Percentiles rank a stretch among this genome's conserved stretches.
phyloP scores from a whole-genome alignment of 2,797 vertebrate species.

The Lacerta bilineata region DNA sequence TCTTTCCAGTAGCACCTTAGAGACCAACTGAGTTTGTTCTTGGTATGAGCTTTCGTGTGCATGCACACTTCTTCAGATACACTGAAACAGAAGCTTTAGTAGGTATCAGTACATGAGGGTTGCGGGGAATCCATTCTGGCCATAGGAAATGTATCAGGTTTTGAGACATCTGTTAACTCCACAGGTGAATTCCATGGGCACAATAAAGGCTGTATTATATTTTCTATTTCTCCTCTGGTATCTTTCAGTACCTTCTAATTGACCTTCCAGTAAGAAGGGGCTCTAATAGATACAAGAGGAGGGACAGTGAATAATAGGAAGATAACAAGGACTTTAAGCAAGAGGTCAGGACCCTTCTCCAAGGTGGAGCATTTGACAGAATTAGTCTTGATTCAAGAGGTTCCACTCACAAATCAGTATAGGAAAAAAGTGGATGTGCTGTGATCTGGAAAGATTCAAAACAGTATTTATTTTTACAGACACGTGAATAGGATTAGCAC shows the following conservation, averaged over 20 bases:
- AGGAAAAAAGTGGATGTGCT: neutral
- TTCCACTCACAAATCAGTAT: neutral
- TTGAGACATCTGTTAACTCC: neutral
- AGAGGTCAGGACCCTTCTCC: neutral
- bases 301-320: neutral
- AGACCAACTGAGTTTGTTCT: too few relatives aligned
- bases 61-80: too few relatives aligned
- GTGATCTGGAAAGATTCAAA: neutral
- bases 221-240: neutral
- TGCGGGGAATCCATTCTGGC: neutral
- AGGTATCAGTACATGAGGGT: neutral
- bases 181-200: neutral
- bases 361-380: neutral
- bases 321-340: neutral
- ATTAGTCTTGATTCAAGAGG: neutral
- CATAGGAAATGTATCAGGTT: neutral
- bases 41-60: too few relatives aligned
- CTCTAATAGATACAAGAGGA: neutral
- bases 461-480: neutral
- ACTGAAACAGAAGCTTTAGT: neutral
- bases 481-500: neutral
- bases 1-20: too few relatives aligned
- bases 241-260: neutral
- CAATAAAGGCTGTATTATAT: neutral
- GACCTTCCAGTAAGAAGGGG: too few relatives aligned